Evolutionary conservation across 1,140 invertebrate species (phyloP).

Genomic region (Stegodyphus dumicola): DNA sequence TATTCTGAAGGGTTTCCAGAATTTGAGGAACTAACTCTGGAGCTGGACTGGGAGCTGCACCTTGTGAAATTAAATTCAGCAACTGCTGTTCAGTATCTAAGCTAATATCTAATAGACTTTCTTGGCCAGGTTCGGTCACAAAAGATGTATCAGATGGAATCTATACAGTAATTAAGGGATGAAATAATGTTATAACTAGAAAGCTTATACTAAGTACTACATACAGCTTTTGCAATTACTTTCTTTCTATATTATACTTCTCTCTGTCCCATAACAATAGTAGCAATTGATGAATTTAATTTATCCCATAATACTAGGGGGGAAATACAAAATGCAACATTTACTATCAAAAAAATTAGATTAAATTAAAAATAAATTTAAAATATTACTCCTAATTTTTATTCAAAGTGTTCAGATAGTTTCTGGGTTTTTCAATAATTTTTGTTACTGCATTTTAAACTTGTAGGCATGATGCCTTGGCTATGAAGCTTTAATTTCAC

Average conservation of each 20-base stretch:
- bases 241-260: neutral
- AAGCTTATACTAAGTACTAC: neutral
- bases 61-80: slow-evolving; percentile 15
- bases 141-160: neutral
- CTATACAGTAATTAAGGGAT: neutral
- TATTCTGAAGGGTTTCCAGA: too few species aligned
- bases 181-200: neutral
- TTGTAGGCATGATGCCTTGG: too few species aligned
- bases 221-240: neutral
- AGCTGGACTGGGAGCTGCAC: neutral
- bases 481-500: too few species aligned
- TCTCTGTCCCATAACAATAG: neutral
- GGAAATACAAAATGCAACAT: neutral
- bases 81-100: slow-evolving; percentile 15
- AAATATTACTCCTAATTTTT: too few species aligned
- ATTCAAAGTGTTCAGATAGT: too few species aligned
- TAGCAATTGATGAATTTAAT: neutral
- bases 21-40: neutral
- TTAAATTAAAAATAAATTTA: neutral
- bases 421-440: too few species aligned
- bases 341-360: neutral
- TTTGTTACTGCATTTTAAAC: too few species aligned
- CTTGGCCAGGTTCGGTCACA: slow-evolving; percentile 7
- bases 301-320: neutral
- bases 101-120: slow-evolving; percentile 5